A percentile compares a stretch with the other conserved stretches of the same genome.
phyloP scores from a whole-genome alignment of 1,140 invertebrate species.

The Stenopsyche tienmushanensis region DNA sequence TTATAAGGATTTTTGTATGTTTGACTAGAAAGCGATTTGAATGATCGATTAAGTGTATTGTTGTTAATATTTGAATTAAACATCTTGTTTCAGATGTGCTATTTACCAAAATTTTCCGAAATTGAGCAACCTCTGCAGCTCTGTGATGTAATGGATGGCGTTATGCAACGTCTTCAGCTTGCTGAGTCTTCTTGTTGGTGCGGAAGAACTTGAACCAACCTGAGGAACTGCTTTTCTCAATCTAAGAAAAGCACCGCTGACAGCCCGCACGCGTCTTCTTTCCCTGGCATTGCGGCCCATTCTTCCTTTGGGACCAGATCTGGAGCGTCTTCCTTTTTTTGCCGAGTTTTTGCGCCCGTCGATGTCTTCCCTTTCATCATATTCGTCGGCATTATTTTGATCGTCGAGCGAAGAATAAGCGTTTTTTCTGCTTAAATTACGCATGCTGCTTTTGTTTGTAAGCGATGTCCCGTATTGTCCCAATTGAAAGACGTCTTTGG shows the following conservation, averaged over 20 bases:
- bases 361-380: background rate
- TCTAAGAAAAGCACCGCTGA: slow-evolving; percentile 36
- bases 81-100: no score
- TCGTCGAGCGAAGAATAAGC: background rate
- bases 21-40: no score
- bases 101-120: no score
- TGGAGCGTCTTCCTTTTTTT: background rate
- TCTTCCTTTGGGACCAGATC: slow-evolving; percentile 15
- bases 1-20: no score
- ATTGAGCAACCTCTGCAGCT: slow-evolving; percentile 27
- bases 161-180: slow-evolving; percentile 37
- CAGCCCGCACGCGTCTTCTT: slow-evolving; percentile 32
- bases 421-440: background rate
- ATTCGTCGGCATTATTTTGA: background rate
- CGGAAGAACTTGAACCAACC: background rate
- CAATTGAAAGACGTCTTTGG: background rate
- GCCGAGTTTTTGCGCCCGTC: background rate
- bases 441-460: background rate
- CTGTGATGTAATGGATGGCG: slow-evolving; percentile 35
- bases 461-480: background rate
- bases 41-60: no score
- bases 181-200: slow-evolving; percentile 30
- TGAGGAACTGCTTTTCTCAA: slow-evolving; percentile 31
- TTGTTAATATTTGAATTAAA: no score
- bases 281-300: slow-evolving; percentile 37